Evolutionary conservation across 2,797 vertebrate genomes (phyloP), one percentile per base, ranked within the genome.

Genomic region (Yasuhikotakia modesta): DNA sequence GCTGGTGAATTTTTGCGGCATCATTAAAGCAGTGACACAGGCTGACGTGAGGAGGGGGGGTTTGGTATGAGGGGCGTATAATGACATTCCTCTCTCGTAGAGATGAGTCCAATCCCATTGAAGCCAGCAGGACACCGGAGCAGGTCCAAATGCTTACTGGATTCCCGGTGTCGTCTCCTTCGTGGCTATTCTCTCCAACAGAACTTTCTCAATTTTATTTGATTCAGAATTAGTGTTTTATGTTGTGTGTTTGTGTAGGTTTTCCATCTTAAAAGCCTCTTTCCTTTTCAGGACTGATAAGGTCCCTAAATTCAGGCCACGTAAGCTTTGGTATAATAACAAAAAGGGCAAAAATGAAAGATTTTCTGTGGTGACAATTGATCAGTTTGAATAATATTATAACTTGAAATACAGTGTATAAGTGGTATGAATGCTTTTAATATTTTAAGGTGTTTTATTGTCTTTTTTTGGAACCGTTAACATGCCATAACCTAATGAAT

Each of bases 71-170:
- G 70, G 76, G 85, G 74, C 71, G 78, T 88, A 93, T 93, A 94
- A 94, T 94, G 90, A 92, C 93, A 94, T 94, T 94, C 92, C 93
- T 92, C 88, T 92, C 88, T 87, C 93, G 89, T 83, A 84, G 92
- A 91, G 93, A 94, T 93, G 89, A 87, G 90, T 88, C 87, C 88
- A 92, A 87, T 87, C 87, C 83, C 80, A 66, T 88, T 90, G 90
- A 90, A 91, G 89, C 85, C 53, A 82, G 87, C 87, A 86, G 88
- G 86, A 87, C 83, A 87, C 86, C 84, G 81, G 81, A 87, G 84
- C 82, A 75, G 79, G 78, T 83, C 83, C 79, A 72, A 78, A 81
- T 79, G 78, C 78, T 65, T 45, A 19, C 75, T 22, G 80, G 71
- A 60, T 65, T 73, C 80, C 71, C 69, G 22, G 71, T 73, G 79